A percentile compares a stretch with the other conserved stretches of the same genome.
These are phyloP conservation scores for Greenwoodochromis staneri DNA, from an alignment of 2,113 vertebrate genomes.

Conservation along the genomic window DNA sequence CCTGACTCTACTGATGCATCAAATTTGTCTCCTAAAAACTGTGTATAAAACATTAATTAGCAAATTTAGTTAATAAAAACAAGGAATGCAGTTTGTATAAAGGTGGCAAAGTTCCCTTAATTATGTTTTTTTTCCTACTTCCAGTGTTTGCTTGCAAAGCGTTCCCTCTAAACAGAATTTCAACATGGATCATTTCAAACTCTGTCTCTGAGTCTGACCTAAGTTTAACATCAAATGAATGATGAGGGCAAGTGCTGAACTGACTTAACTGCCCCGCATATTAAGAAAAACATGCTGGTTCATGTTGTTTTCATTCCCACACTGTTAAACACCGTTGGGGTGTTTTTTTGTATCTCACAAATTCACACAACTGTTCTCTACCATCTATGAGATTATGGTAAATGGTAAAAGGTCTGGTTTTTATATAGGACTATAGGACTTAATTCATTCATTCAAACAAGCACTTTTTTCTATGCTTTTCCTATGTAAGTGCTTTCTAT, in stretches of 20 bases:
- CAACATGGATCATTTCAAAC: background rate
- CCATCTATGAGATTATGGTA: background rate
- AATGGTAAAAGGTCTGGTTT: background rate
- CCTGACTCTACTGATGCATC: background rate
- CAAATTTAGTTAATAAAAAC: background rate
- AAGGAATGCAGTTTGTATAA: background rate
- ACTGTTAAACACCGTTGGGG: background rate
- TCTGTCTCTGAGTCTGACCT: background rate
- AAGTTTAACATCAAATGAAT: background rate
- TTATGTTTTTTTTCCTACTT: background rate
- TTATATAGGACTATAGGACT: background rate
- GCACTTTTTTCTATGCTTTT: background rate
- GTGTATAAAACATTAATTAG: background rate
- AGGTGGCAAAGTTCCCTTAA: background rate
- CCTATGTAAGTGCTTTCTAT: rapidly evolving
- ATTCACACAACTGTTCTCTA: background rate
- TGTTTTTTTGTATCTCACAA: background rate
- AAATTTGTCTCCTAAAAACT: background rate
- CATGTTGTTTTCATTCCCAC: background rate
- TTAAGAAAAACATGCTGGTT: background rate
- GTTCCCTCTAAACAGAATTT: background rate
- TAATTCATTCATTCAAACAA: rapidly evolving
- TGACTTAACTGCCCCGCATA: background rate
- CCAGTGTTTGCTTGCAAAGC: background rate
- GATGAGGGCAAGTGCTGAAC: background rate